These are phyloP conservation scores for Plestiodon gilberti DNA, from an alignment of 2,113 vertebrate species.

Conservation along the genomic window DNA sequence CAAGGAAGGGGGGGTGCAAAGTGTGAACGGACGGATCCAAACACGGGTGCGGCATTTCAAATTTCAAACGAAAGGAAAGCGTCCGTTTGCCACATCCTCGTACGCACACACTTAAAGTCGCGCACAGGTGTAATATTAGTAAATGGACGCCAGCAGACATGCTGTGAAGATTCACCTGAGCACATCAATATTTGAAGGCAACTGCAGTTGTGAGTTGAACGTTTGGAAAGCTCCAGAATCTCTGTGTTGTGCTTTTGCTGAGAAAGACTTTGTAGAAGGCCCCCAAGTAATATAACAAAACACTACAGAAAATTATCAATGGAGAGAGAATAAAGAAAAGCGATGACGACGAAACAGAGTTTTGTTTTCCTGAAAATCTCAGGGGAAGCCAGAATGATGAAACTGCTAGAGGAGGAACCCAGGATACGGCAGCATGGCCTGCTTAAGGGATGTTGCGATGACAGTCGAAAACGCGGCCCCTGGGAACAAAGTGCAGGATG, in stretches of 20 bases:
- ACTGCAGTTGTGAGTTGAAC: constrained; percentile 62
- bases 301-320: rapidly evolving
- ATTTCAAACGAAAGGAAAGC: constrained; percentile 28
- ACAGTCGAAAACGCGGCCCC: background rate
- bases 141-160: constrained; percentile 76
- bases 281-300: background rate
- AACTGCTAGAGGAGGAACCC: rapidly evolving
- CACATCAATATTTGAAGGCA: constrained; percentile 72
- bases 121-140: constrained; percentile 73
- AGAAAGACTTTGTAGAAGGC: background rate
- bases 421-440: background rate
- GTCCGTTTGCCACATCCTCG: constrained; percentile 54
- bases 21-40: background rate
- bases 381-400: background rate
- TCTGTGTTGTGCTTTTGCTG: background rate
- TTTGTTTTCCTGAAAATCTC: rapidly evolving
- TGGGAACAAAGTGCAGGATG: background rate
- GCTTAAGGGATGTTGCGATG: background rate
- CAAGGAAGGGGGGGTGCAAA: too few species aligned
- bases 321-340: background rate
- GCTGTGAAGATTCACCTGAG: constrained; percentile 78
- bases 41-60: background rate
- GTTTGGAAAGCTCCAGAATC: constrained; percentile 14
- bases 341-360: rapidly evolving
- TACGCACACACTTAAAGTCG: constrained; percentile 69